Evolutionary conservation across 1,140 invertebrate species (phyloP), one percentile per base, ranked within the genome.

Genomic region (Penaeus japonicus): DNA sequence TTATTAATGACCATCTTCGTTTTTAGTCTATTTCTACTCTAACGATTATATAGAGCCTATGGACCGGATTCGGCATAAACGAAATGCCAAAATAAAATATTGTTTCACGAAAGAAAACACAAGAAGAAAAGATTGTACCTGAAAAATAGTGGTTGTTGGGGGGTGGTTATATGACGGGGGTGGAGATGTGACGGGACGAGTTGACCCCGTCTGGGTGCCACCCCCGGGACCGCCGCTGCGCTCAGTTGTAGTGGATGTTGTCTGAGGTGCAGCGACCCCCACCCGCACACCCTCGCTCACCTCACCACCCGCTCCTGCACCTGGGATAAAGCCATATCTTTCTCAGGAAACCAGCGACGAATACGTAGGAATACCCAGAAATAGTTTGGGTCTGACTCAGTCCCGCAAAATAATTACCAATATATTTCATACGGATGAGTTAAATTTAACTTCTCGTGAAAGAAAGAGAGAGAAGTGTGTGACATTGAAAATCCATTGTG

Each of bases 231-330:
- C 81, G 57, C 81, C 65, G 30, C 27, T 35, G 81, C 81, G 81
- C 81, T 83, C 81, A 83, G 81, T 83, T 83, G 81, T 83, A 83
- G 81, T 83, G 81, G 81, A 83, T 83, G 81, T 83, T 83, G 81
- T 83, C 81, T 59, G 81, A 62, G 81, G 59, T 62, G 81, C 55
- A 62, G 4, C 81, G 18, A 22, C 32, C 81, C 39, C 80, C 80
- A 24, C 30, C 39, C 78, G 22, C 53, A 82, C 53, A 59, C 80
- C 55, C 22, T 20, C 55, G 24, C 32, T n/a, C 81, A 35, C 24
- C 80, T 57, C 30, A n/a, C 55, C 81, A 18, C 81, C 18, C 81
- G 55, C 55, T 83, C 59, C 59, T 59, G 30, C 39, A 12, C 24
- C 35, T n/a, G 39, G 47, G 47, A 47, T 47, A 47, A 47, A 47